These are phyloP conservation scores for Diorhabda carinulata DNA, from an alignment of 1,140 invertebrate species.

Conservation along the genomic window DNA sequence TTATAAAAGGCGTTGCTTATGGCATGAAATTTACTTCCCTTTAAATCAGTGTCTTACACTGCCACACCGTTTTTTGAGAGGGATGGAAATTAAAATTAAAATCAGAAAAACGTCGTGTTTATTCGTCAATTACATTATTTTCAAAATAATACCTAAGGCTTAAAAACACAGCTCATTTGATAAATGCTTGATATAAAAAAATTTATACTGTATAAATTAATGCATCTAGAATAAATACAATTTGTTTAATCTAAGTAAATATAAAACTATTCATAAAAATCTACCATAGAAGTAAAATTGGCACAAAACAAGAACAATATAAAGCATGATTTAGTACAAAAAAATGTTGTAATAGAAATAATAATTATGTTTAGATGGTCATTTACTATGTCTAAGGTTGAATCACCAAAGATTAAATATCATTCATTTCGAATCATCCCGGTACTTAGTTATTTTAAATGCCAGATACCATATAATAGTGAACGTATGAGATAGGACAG, in stretches of 20 bases:
- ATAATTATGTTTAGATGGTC: not conserved
- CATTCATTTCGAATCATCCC: no score
- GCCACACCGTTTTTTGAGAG: no score
- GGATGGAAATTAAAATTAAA: no score
- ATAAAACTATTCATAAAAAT: not conserved
- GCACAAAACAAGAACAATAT: not conserved
- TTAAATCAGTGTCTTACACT: no score
- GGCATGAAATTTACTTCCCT: no score
- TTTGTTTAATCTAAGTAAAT: not conserved
- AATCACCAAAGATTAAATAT: no score
- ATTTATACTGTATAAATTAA: not conserved
- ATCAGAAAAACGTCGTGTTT: not conserved
- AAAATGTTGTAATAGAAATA: not conserved
- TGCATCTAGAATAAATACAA: not conserved
- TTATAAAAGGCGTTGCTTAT: no score
- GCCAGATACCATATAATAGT: no score
- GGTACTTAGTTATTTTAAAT: no score
- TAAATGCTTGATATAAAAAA: not conserved
- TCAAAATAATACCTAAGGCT: not conserved
- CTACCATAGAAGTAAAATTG: not conserved
- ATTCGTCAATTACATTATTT: not conserved
- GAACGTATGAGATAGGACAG: no score
- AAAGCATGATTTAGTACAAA: not conserved
- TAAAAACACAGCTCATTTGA: not conserved
- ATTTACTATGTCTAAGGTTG: no score